Evolutionary conservation across 2,888 invertebrate species (phyloP), one percentile per base, ranked within the genome.

Genomic region (Chirona hameri): DNA sequence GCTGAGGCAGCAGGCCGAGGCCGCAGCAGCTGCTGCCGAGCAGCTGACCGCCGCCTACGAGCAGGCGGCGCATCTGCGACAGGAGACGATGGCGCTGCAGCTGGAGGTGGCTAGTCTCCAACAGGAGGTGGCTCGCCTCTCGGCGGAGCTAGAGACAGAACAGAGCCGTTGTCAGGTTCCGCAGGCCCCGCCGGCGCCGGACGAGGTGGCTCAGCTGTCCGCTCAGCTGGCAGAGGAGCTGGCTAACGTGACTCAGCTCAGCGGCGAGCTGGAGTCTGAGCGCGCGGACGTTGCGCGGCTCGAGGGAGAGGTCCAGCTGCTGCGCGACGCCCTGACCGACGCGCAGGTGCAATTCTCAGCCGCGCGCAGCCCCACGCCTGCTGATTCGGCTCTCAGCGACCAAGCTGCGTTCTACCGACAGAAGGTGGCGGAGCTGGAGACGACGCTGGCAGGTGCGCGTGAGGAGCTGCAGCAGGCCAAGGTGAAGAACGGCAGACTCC

Each of bases 401-500:
- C 79, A 79, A 52, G 48, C 15, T 7, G 52, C 48, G 27, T 79
- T 79, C 52, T 52, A 52, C 48, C 79, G 79, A 2, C 48, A 82
- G 31, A 83, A 85, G 57, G 69, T 85, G 3, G 83, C 84, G 79
- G 79, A 81, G 14, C 72, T 84, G 29, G 84, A 85, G 81, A 84
- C 85, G 69, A 84, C 84, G 31, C 84, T 84, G 79, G 84, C 83
- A 69, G 79, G 81, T 18, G 87, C 93, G 31, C 89, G 90, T 83
- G 90, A 91, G 82, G 93, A 94, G 85, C 90, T 93, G 15, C 91
- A 91, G 84, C 89, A 91, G 52, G 89, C 91, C 84, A 93, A 94
- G 87, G 88, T 92, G 0, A 95, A 95, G 87, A 91, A 93, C 55
- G 91, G 92, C 1, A 96, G 95, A 89, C 90, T 95, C 85, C 89